Base-by-base conservation (phyloP, 2,888 invertebrate species). In the Melipona bicolor region DNA sequence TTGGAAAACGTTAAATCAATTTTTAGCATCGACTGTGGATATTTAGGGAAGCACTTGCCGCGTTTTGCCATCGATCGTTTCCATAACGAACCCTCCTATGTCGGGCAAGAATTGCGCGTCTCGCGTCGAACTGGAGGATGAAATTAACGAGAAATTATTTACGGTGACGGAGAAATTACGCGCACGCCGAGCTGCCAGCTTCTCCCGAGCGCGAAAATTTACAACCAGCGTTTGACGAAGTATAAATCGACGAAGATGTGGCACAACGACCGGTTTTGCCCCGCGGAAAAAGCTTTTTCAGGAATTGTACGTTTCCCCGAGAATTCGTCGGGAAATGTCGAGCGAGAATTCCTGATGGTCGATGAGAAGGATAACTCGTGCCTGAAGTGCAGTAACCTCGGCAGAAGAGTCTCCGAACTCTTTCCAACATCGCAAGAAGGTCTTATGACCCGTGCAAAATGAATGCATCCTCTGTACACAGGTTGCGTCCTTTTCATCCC, bases 391-490 rank as follows among this genome's bases (percentile, higher is more conserved):
- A 93, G 92, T 94, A 93, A 93, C 93, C 92, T 91, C 91, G 87
- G 91, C 90, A 84, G 82, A 91, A 89, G 89, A 92, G 90, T 89
- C 84, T 87, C 87, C 87, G 73, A 84, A 82, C 83, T 87, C 87
- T 87, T 80, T 81, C 86, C n/a, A 78, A 84, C 83, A 88, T 86
- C 88, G 81, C 86, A 85, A 85, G 90, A 88, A 89, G 90, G 89
- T 90, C 93, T 93, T 92, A 92, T 92, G 93, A 92, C 89, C 93
- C 92, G 92, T 93, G 91, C 91, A 94, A 93, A 93, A 93, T 93
- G 92, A 90, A 92, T 92, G 90, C 91, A 91, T 89, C 87, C 89
- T 81, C 78, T 84, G 43, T 9, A 43, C 85, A 85, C 84, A 81
- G 75, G 76, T 61, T 87, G 89, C 89, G 85, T 84, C 84, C 83